A percentile compares a stretch with the other conserved stretches of the same genome.
These are phyloP conservation scores for Fistularia commersonii DNA, from an alignment of 2,797 vertebrate species.

Conservation along the genomic window DNA sequence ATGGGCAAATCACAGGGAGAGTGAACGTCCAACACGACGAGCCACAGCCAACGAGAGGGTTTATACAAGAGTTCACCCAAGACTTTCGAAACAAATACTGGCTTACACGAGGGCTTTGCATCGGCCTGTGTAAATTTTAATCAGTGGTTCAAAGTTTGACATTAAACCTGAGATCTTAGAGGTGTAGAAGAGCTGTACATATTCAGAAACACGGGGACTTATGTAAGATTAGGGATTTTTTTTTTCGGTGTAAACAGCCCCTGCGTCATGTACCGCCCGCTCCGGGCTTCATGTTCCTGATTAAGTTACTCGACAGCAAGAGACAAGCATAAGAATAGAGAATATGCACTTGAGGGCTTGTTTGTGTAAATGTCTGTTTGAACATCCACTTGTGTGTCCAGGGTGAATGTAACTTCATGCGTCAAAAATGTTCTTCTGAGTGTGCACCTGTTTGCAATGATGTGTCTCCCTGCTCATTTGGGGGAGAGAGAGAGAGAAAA, in stretches of 20 bases:
- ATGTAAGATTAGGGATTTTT: slow-evolving; percentile 15
- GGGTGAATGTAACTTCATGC: slow-evolving; percentile 2
- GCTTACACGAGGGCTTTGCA: background rate
- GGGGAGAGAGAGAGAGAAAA: slow-evolving; percentile 27
- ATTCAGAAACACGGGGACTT: slow-evolving; percentile 10
- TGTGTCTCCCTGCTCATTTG: too few species aligned
- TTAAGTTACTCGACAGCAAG: slow-evolving; percentile 24
- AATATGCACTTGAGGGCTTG: too few species aligned
- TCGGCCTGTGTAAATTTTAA: background rate
- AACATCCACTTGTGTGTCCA: too few species aligned
- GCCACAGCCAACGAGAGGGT: too few species aligned
- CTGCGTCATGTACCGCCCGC: slow-evolving; percentile 27
- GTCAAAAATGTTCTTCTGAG: slow-evolving; percentile 1
- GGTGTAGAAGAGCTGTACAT: slow-evolving; percentile 3
- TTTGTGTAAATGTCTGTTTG: too few species aligned
- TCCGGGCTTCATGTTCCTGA: slow-evolving; percentile 30
- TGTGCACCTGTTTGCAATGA: background rate
- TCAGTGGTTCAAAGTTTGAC: too few species aligned
- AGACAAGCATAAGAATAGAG: slow-evolving; percentile 1
- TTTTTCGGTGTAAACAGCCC: slow-evolving; percentile 18
- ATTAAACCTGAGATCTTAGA: background rate
- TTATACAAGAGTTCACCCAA: background rate
- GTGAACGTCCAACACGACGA: too few species aligned
- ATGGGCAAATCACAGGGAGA: too few species aligned
- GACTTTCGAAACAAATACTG: slow-evolving; percentile 2